Percentiles rank a stretch among this genome's conserved stretches.
Evolutionary conservation across 2,113 vertebrate species (phyloP).

Genomic region (Damaliscus lunatus): DNA sequence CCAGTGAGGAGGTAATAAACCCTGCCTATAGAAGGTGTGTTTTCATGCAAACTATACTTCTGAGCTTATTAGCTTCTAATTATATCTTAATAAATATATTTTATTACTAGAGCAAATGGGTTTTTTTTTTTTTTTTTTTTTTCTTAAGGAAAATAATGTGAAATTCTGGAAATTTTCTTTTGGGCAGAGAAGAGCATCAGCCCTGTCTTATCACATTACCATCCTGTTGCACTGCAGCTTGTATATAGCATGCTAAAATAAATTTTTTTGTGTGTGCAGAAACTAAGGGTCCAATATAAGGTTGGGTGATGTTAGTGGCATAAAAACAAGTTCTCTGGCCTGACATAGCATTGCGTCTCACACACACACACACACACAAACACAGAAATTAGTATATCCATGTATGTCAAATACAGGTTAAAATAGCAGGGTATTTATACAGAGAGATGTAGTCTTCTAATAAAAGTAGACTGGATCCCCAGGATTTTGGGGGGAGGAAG

Average conservation of each 20-base stretch:
- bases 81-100: slow-evolving; percentile 85
- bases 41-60: slow-evolving; percentile 82
- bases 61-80: slow-evolving; percentile 81
- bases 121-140: not conserved
- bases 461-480: slow-evolving; percentile 48
- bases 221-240: slow-evolving; percentile 74
- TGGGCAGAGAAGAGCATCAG: slow-evolving; percentile 73
- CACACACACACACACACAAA: slow-evolving; percentile 56
- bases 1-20: slow-evolving; percentile 65
- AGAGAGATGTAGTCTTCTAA: slow-evolving; percentile 51
- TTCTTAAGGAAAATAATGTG: slow-evolving; percentile 71
- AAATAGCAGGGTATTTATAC: slow-evolving; percentile 32
- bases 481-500: slow-evolving; percentile 53
- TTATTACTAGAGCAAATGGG: slow-evolving; percentile 80
- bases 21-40: slow-evolving; percentile 77
- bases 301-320: slow-evolving; percentile 50
- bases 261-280: slow-evolving; percentile 44
- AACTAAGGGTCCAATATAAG: slow-evolving; percentile 72
- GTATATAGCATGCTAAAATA: slow-evolving; percentile 63
- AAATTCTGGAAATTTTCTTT: slow-evolving; percentile 70
- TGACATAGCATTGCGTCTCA: slow-evolving; percentile 37
- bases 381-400: slow-evolving; percentile 68
- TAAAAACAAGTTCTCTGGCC: slow-evolving; percentile 61
- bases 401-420: slow-evolving; percentile 55
- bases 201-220: slow-evolving; percentile 67